Conservation (phyloP, 2,888 invertebrate genomes). For the Microctonus aethiopoides region DNA sequence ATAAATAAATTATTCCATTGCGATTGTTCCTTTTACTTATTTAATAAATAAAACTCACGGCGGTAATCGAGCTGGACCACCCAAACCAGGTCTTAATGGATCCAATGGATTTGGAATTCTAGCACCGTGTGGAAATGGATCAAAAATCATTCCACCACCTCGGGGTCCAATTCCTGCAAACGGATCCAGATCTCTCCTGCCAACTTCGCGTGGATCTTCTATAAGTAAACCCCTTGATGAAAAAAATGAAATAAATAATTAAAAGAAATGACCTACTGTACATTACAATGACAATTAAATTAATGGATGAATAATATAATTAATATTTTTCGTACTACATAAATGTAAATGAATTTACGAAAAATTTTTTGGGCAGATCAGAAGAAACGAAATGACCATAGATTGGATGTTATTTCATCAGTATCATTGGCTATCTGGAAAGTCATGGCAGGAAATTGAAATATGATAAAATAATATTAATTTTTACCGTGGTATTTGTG, state of each 20-base stretch:
- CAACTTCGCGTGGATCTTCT: constrained; percentile 67
- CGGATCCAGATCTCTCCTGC: constrained; percentile 84
- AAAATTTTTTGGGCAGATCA: not conserved
- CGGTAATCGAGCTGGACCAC: constrained; percentile 72
- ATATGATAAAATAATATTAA: not conserved
- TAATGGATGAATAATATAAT: not conserved
- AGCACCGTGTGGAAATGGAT: constrained; percentile 68
- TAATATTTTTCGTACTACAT: not conserved
- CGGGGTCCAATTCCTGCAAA: constrained; percentile 69
- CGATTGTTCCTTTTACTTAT: not conserved
- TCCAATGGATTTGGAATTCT: constrained; percentile 60
- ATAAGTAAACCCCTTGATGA: constrained; percentile 37
- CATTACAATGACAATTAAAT: not conserved
- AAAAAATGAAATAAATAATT: not conserved
- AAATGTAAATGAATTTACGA: constrained; percentile 18
- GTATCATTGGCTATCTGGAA: constrained; percentile 51
- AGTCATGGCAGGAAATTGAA: constrained; percentile 18
- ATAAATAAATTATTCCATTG: no score
- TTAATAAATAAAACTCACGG: constrained; percentile 63
- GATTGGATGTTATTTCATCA: constrained; percentile 44
- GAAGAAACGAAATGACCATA: constrained; percentile 15
- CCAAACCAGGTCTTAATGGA: constrained; percentile 68
- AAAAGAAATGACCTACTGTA: not conserved
- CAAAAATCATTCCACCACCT: constrained; percentile 82
- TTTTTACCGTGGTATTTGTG: constrained; percentile 48